These are phyloP conservation scores for Dexiosoma caninum DNA, from an alignment of 2,888 invertebrate genomes.

Conservation along the genomic window DNA sequence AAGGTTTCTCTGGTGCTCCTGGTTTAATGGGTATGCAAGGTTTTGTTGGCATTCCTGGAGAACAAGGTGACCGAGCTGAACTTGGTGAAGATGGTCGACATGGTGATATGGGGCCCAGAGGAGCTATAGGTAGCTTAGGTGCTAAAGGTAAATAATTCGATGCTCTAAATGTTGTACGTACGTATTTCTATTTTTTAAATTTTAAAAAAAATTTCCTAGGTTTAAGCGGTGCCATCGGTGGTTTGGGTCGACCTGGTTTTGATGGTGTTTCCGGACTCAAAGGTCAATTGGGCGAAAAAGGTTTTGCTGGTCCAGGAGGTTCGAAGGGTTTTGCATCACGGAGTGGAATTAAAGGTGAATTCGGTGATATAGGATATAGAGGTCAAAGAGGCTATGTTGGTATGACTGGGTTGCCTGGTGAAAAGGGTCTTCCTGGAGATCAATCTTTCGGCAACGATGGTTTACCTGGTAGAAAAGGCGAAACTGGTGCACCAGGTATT, in stretches of 20 bases:
- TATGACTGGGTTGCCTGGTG: constrained; percentile 68
- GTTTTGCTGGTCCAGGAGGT: constrained; percentile 69
- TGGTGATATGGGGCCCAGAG: constrained; percentile 75
- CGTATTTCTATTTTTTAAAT: not conserved
- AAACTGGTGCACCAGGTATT: constrained; percentile 81
- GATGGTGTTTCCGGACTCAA: constrained; percentile 70
- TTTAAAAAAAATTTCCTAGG: constrained; percentile 61
- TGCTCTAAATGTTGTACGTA: not conserved
- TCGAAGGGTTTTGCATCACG: constrained; percentile 81
- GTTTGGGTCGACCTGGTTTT: constrained; percentile 70
- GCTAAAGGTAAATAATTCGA: constrained; percentile 69
- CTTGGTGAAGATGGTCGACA: constrained; percentile 79
- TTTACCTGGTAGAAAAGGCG: constrained; percentile 80
- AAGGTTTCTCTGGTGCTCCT: constrained; percentile 72
- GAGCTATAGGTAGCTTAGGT: constrained; percentile 74
- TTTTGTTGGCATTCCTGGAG: constrained; percentile 72
- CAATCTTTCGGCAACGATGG: constrained; percentile 80
- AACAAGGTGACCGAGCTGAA: constrained; percentile 79
- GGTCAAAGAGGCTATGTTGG: constrained; percentile 77
- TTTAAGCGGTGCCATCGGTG: constrained; percentile 70
- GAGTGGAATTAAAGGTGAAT: constrained; percentile 82
- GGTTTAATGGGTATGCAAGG: constrained; percentile 70
- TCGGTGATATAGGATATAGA: constrained; percentile 78
- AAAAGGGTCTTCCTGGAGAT: constrained; percentile 81
- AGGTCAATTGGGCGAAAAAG: constrained; percentile 72